Evolutionary conservation across 2,797 vertebrate species (phyloP).

Genomic region (Phoeniculus purpureus): DNA sequence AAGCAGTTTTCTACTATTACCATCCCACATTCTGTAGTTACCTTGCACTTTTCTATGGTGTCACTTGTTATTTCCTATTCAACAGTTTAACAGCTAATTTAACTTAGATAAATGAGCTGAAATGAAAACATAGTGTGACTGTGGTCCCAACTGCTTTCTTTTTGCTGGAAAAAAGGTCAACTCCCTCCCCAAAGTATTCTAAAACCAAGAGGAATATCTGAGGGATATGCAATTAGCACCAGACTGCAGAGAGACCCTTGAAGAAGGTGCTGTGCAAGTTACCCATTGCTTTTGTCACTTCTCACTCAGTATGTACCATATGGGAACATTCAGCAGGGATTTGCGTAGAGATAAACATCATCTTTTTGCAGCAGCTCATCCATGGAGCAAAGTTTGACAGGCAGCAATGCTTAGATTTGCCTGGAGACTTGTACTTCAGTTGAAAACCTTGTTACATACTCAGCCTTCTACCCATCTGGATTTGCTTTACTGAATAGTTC

Average conservation of each 20-base stretch:
- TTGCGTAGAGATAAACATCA: not conserved
- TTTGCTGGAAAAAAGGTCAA: not conserved
- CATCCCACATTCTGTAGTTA: not conserved
- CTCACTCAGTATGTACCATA: not conserved
- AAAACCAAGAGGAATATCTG: not conserved
- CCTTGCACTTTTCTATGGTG: not conserved
- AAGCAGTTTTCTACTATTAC: not conserved
- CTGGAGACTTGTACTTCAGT: not conserved
- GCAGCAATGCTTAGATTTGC: not conserved
- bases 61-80: not conserved
- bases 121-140: not conserved
- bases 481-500: not conserved
- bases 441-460: not conserved
- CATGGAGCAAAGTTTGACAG: not conserved
- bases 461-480: not conserved
- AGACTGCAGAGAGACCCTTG: not conserved
- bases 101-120: slow-evolving; percentile 26
- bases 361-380: not conserved
- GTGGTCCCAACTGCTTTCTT: not conserved
- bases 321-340: slow-evolving; percentile 5
- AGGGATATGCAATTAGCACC: not conserved
- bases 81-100: slow-evolving; percentile 30
- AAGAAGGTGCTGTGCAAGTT: not conserved
- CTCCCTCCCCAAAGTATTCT: not conserved
- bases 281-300: not conserved